These are phyloP conservation scores for Urocyon cinereoargenteus DNA, from an alignment of 2,797 vertebrate species.

Conservation along the genomic window DNA sequence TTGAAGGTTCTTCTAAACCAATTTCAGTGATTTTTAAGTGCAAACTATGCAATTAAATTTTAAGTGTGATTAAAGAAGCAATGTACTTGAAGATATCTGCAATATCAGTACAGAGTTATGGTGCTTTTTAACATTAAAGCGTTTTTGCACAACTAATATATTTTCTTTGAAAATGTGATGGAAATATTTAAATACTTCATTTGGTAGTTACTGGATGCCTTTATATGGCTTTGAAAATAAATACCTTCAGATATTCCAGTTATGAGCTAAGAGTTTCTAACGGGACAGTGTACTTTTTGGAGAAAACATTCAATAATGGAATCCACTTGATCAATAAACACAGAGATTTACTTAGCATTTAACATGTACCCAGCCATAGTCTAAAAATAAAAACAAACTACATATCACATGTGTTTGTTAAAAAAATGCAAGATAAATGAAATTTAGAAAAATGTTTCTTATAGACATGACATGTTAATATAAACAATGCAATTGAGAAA, in stretches of 20 bases:
- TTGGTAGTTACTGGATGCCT: constrained; percentile 14
- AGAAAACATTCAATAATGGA: background rate
- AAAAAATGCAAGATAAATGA: background rate
- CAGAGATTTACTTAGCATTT: background rate
- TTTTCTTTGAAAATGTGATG: constrained; percentile 60
- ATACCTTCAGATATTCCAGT: background rate
- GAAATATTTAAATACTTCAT: constrained; percentile 62
- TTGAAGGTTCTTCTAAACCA: constrained; percentile 50
- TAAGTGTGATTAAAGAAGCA: constrained; percentile 66
- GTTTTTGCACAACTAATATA: constrained; percentile 47
- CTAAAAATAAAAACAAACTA: background rate
- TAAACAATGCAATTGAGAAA: background rate
- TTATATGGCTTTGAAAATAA: constrained; percentile 54
- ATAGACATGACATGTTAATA: background rate
- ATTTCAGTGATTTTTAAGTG: constrained; percentile 73
- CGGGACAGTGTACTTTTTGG: background rate
- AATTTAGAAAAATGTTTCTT: background rate
- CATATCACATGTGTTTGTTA: background rate
- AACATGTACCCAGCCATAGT: background rate
- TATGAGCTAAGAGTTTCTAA: background rate
- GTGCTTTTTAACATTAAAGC: constrained; percentile 33
- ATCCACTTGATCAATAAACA: background rate
- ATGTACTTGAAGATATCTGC: constrained; percentile 37
- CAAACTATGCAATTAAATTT: constrained; percentile 64
- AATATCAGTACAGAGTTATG: constrained; percentile 21